Base-by-base conservation (phyloP, 1,140 invertebrate genomes). In the Calliopsis andreniformis region DNA sequence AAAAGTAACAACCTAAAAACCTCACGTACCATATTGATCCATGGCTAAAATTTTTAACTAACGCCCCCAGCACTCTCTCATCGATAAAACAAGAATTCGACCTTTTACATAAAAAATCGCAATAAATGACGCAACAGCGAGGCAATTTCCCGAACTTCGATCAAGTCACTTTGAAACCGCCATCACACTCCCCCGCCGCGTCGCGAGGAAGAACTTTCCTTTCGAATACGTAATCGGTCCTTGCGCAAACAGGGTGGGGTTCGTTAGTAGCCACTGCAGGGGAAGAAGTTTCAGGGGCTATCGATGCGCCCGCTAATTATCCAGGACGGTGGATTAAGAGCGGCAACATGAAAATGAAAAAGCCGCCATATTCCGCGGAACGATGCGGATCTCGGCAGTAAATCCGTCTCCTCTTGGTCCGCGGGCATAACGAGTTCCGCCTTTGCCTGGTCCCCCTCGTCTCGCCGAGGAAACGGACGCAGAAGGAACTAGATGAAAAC, bases 321-420 rank as follows among this genome's bases (percentile, higher is more conserved):
- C 73, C 62, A 53, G 55, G 53, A 62, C 32, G 61, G 25, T 56
- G 62, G 78, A 82, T 77, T 72, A 81, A 80, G 45, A 73, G 68
- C 43, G 58, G n/a, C 43, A 59, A 45, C 64, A 55, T 69, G 56
- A 32, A 64, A 64, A 78, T 81, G 79, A 81, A 82, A 81, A 82
- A 68, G 73, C 61, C 71, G 71, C 49, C 67, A 62, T 71, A 71
- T 61, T 35, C 55, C 18, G n/a, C 8, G 39, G 58, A 76, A 42
- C 59, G 58, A 81, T 47, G 71, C 58, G 55, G 35, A 78, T 73
- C 68, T 63, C 68, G 45, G 28, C 51, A 66, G 43, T 83, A 78
- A 83, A 82, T 78, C 59, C 66, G 62, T 67, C 66, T 71, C 42
- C 63, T 78, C 51, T 18, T 58, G 62, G 28, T 56, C 56, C 12